Base-by-base conservation (phyloP, 2,797 vertebrate species). In the Amniataba percoides region DNA sequence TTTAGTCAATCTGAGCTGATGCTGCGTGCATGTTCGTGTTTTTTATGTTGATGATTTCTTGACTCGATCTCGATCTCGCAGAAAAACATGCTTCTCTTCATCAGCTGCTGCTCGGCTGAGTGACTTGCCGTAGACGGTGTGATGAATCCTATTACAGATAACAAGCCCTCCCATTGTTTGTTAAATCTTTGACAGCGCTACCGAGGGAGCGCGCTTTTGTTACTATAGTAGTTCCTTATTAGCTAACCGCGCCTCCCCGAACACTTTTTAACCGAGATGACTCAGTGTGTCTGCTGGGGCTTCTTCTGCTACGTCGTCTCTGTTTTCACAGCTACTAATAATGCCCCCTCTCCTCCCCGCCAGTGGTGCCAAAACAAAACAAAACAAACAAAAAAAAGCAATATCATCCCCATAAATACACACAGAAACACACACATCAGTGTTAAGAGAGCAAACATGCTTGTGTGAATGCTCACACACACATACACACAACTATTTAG, bases 231-330 rank as follows among this genome's bases (percentile, higher is more conserved):
- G 74, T 21, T 80, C 31, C 73, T 71, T 83, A 80, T 89, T 85
- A 80, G 86, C 70, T 74, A 68, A 77, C 79, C 57, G 53, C 3
- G 71, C 3, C 65, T 87, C 84, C 78, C 78, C 0, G 6, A 74
- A 80, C 78, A 67, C 85, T 69, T 85, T 68, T 89, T 76, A 89
- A 78, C 52, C 15, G 0, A 56, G 81, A 84, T 68, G 80, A 81
- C 73, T 86, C 79, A 62, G 34, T 16, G 39, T 0, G 82, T 77
- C 77, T 82, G 49, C 74, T 52, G 84, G 76, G 66, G 48, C 53
- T 61, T 61, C 34, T 58, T 36, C 27, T 76, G 45, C 62, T 42
- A 23, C 5, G 18, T 58, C 59, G 59, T 42, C 48, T 73, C 40
- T 45, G 25, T 67, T 84, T 79, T 8, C 69, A 56, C 53, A 59